These are phyloP conservation scores for Argyresthia albistria DNA, from an alignment of 2,888 invertebrate genomes.

Conservation along the genomic window DNA sequence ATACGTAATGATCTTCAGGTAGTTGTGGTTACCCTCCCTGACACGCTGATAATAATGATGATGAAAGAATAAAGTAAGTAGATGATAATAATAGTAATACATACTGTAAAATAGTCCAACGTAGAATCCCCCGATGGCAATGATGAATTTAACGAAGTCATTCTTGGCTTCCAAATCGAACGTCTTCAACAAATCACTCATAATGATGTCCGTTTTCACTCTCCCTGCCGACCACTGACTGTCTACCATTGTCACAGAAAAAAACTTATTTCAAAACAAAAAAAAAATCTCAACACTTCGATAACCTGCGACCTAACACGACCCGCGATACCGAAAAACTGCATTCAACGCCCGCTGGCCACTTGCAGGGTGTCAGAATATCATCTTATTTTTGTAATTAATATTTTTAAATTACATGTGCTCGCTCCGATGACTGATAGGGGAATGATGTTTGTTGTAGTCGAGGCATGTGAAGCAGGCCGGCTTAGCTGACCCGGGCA, in stretches of 20 bases:
- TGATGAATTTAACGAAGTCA: slow-evolving; percentile 45
- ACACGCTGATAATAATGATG: too few relatives aligned
- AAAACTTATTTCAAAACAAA: slow-evolving; percentile 14
- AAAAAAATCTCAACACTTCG: slow-evolving; percentile 23
- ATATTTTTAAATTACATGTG: neutral
- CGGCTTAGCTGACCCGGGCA: slow-evolving; percentile 21
- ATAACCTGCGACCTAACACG: slow-evolving; percentile 39
- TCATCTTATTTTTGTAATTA: slow-evolving; percentile 5
- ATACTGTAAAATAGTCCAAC: slow-evolving; percentile 52
- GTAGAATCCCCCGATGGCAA: slow-evolving; percentile 50
- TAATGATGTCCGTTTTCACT: slow-evolving; percentile 51
- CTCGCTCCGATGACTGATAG: neutral
- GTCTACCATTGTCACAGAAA: slow-evolving; percentile 43
- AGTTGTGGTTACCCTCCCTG: too few relatives aligned
- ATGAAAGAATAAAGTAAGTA: too few relatives aligned
- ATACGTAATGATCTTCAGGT: too few relatives aligned
- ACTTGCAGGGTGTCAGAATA: slow-evolving; percentile 9
- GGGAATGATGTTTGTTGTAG: slow-evolving; percentile 25
- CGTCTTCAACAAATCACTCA: slow-evolving; percentile 61
- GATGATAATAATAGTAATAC: too few relatives aligned
- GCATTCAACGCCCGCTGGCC: slow-evolving; percentile 33
- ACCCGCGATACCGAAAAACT: slow-evolving; percentile 26
- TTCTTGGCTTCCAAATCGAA: slow-evolving; percentile 47
- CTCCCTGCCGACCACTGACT: slow-evolving; percentile 48
- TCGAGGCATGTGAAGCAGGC: slow-evolving; percentile 12